Evolutionary conservation across 2,888 invertebrate genomes (phyloP).

Genomic region (Mystacides longicornis): DNA sequence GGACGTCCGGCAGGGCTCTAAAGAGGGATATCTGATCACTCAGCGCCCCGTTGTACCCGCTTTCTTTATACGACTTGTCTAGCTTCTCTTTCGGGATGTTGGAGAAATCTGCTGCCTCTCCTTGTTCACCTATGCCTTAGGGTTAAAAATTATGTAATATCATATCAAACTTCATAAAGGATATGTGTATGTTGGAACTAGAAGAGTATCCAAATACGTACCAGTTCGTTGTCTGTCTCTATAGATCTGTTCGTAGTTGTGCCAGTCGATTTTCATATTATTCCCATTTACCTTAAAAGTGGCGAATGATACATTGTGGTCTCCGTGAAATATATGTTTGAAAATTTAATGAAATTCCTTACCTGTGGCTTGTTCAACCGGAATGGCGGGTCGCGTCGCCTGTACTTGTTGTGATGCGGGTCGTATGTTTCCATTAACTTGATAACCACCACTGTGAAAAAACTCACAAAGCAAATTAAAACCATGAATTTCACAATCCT

Average conservation of each 20-base stretch:
- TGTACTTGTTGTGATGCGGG: not conserved
- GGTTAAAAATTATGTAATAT: no score
- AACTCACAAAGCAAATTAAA: not conserved
- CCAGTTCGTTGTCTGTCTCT: constrained; percentile 40
- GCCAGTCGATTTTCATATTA: constrained; percentile 59
- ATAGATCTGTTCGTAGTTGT: constrained; percentile 59
- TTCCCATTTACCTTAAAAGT: no score
- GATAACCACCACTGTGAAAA: not conserved
- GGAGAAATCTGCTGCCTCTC: constrained; percentile 55
- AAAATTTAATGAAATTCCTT: no score
- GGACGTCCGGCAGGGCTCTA: constrained; percentile 71
- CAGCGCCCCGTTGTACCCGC: constrained; percentile 89
- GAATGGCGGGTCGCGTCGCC: no score
- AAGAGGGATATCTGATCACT: constrained; percentile 87
- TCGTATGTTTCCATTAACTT: not conserved
- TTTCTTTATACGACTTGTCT: constrained; percentile 66
- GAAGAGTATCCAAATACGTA: not conserved
- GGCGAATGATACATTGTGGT: no score
- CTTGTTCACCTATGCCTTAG: constrained; percentile 73
- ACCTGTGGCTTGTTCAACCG: no score
- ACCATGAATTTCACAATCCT: not conserved
- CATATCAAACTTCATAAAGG: not conserved
- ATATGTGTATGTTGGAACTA: not conserved
- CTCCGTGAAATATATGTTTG: no score
- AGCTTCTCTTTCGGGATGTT: constrained; percentile 54